Conservation (phyloP, 2,888 invertebrate species). For the Sphaerophoria rueppellii region DNA sequence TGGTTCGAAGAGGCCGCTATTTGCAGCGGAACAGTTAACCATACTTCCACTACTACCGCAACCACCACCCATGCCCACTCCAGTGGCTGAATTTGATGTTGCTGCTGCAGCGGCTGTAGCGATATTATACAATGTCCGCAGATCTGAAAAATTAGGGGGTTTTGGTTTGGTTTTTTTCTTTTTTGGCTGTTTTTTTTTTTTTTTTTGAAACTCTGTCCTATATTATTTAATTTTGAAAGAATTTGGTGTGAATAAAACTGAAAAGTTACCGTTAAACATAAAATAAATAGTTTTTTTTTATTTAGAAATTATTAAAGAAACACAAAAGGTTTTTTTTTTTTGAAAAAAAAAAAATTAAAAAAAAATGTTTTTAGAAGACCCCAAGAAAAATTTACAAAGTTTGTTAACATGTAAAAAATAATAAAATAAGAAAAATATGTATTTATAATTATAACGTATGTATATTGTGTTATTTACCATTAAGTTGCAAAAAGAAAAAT, state of each 20-base stretch:
- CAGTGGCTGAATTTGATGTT: slow-evolving; percentile 44
- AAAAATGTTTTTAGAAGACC: slow-evolving; percentile 46
- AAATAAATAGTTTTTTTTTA: slow-evolving; percentile 33
- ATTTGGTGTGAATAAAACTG: slow-evolving; percentile 69
- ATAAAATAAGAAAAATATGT: slow-evolving; percentile 44
- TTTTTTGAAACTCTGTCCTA: slow-evolving; percentile 40
- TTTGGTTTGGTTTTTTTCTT: slow-evolving; percentile 77
- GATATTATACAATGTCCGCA: slow-evolving; percentile 81
- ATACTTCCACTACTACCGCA: slow-evolving; percentile 32
- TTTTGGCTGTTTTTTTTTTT: slow-evolving; percentile 66
- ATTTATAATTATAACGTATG: slow-evolving; percentile 4
- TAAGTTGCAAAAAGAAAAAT: slow-evolving; percentile 44
- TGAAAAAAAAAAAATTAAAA: slow-evolving; percentile 18
- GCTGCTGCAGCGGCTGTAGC: slow-evolving; percentile 80
- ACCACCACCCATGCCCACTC: slow-evolving; percentile 46
- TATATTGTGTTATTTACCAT: slow-evolving; percentile 69
- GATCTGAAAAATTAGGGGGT: slow-evolving; percentile 82
- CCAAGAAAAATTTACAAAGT: slow-evolving; percentile 71
- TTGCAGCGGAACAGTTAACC: slow-evolving; percentile 23
- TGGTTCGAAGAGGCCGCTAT: slow-evolving; percentile 78
- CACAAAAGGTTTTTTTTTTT: slow-evolving; percentile 33
- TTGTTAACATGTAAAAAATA: slow-evolving; percentile 62
- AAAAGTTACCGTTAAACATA: slow-evolving; percentile 26
- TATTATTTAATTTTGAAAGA: slow-evolving; percentile 22
- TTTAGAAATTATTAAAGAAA: slow-evolving; percentile 41